Base-by-base conservation (phyloP, 2,797 vertebrate species). In the Sciaenops ocellatus region DNA sequence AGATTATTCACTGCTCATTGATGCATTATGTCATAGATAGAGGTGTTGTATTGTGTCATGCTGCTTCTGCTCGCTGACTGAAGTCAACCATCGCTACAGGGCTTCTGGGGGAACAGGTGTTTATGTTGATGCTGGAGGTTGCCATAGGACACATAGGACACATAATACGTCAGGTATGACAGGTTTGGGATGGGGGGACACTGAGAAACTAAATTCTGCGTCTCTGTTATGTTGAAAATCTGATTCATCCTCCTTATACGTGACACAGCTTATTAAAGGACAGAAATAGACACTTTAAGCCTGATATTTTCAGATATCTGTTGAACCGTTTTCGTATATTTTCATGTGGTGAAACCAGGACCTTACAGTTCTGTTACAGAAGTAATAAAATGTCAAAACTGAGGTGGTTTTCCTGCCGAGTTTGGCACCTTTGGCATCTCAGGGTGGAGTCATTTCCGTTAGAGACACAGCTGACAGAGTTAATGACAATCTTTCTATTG, bases 91-190 rank as follows among this genome's bases (percentile, higher is more conserved):
- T 12, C 1, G 1, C 83, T 54, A 2, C 1, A 0, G 30, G 80
- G 61, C 15, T 3, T 26, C 28, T 12, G 47, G 69, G 34, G 70
- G 42, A 55, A 26, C 3, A 71, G 61, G n/a, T 82, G 81, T 76
- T 83, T 68, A 50, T 79, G 84, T 69, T 87, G 28, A 67, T 59
- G 24, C 18, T 66, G 18, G 55, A 20, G 26, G 83, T 86, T 80
- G 60, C 76, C 0, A 78, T 80, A 38, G 34, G 8, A 38, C 34
- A 38, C 34, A 73, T 3, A 2, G 34, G 3, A 18, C 78, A 47
- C 59, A 26, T 69, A 34, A 44, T 10, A 13, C 1, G 17, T 57
- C 20, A 70, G 44, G 44, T 54, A 42, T 69, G 71, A 3, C 12
- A 13, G 30, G 20, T 26, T 17, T 9, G 41, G 15, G 69, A 24